Evolutionary conservation across 2,113 vertebrate species (phyloP), one percentile per base, ranked within the genome.

Genomic region (Rhineura floridana): DNA sequence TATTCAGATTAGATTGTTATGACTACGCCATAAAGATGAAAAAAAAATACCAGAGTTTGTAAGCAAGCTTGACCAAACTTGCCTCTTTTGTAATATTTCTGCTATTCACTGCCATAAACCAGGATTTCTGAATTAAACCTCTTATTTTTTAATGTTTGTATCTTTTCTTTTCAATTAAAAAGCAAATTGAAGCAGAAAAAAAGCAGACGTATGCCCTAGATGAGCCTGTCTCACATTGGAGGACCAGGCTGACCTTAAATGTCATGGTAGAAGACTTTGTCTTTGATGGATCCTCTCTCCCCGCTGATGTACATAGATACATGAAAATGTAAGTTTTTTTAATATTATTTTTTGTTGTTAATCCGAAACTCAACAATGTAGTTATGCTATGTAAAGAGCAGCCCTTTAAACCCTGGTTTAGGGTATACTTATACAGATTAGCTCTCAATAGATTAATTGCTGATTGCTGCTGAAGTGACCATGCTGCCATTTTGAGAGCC

Each of bases 241-340:
- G 98, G n/a, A 97, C 98, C 2, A 97, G 98, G 13, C 96, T 99
- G 82, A 99, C 98, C 0, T 94, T 99, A 73, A 99, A 99, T 70
- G 94, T 99, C 17, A 98, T 99, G 95, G 94, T 97, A 2, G 99
- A 99, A 86, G 96, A 98, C 92, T 99, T 99, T 84, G 87, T 97
- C 84, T 99, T 99, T 4, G 98, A 99, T 76, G 98, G 96, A 5
- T 97, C 98, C n/a, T 97, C 97, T 25, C 96, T 99, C 52, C 99
- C 99, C 0, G 97, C 97, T 7, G 99, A 99, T 17, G 98, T 99
- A 87, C 98, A 99, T 72, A 98, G 98, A 92, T 99, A 99, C 95
- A 98, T 99, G 97, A 97, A 98, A 96, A 98, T 98, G 99, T 99
- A 88, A 91, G 97, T 92, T 39, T 72, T 59, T 67, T 72, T 0